phyloP scores from a whole-genome alignment of 2,113 vertebrate genomes.

The Melozone crissalis region DNA sequence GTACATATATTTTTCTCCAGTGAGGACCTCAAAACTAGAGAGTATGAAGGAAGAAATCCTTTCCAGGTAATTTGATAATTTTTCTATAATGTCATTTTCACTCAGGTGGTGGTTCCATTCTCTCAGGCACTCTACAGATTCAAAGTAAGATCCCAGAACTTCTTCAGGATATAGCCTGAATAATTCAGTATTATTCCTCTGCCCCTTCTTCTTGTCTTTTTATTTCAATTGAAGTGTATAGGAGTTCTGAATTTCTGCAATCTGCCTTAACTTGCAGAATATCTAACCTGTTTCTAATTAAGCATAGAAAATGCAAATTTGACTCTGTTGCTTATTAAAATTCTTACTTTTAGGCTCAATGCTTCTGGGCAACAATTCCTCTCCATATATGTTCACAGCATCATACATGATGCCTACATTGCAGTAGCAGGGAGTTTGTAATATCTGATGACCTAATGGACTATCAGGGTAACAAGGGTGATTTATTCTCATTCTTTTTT shows the following conservation, averaged over 20 bases:
- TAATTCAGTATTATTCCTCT: not conserved
- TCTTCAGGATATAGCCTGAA: not conserved
- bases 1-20: not conserved
- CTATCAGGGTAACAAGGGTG: not conserved
- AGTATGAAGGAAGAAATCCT: not conserved
- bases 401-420: not conserved
- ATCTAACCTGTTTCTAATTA: not conserved
- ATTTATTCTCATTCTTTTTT: not conserved
- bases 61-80: not conserved
- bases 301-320: not conserved
- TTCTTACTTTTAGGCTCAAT: not conserved
- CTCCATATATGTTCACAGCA: not conserved
- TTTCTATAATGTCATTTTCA: not conserved
- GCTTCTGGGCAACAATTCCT: not conserved
- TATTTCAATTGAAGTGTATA: not conserved
- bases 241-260: not conserved
- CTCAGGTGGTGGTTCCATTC: not conserved
- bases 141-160: not conserved
- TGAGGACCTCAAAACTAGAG: not conserved
- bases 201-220: not conserved
- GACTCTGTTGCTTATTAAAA: not conserved
- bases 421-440: not conserved
- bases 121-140: not conserved
- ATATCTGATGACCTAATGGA: not conserved
- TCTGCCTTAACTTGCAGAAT: not conserved